Evolutionary conservation across 2,113 vertebrate species (phyloP).

Genomic region (Peucedramus taeniatus): DNA sequence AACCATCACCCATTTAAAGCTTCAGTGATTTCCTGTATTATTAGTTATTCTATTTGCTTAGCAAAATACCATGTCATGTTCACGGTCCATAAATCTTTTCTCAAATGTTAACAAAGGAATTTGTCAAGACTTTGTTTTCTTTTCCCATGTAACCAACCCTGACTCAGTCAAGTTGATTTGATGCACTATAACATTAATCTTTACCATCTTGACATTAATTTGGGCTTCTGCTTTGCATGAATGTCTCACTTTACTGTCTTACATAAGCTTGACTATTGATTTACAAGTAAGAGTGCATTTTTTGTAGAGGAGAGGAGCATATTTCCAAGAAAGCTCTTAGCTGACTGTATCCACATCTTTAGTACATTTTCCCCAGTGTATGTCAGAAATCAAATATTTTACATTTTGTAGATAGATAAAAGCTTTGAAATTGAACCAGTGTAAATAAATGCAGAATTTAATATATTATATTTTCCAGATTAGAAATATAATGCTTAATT

Average conservation of each 20-base stretch:
- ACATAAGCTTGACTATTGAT: not conserved
- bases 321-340: not conserved
- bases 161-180: not conserved
- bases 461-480: not conserved
- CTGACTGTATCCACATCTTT: not conserved
- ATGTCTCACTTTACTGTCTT: not conserved
- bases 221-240: not conserved
- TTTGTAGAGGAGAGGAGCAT: not conserved
- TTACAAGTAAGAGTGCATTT: not conserved
- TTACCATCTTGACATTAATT: not conserved
- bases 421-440: not conserved
- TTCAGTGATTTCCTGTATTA: not conserved
- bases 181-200: not conserved
- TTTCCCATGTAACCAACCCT: not conserved
- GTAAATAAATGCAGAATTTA: not conserved
- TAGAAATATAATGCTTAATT: not conserved
- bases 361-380: not conserved
- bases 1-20: not conserved
- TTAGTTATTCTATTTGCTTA: conserved; percentile 50
- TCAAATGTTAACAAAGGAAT: not conserved
- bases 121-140: not conserved
- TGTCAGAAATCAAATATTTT: not conserved
- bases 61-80: conserved; percentile 37
- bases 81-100: conserved; percentile 9
- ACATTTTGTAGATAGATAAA: not conserved